Percentiles rank a stretch among this genome's conserved stretches.
phyloP scores from a whole-genome alignment of 37 sponge, comb jelly and placozoan species.

The Chondrosia reniformis region DNA sequence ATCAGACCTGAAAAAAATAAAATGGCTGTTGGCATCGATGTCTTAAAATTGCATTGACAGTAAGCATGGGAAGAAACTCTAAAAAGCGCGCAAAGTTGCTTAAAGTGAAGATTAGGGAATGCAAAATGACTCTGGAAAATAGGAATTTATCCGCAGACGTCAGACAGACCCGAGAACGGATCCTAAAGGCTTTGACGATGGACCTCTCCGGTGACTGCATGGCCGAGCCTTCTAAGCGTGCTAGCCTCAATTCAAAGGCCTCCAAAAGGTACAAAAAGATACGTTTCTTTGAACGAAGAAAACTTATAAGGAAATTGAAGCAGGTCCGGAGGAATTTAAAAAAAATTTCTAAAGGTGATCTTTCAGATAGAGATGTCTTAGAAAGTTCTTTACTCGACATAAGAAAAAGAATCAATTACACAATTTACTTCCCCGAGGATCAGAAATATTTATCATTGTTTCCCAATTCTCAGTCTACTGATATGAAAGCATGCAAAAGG shows the following conservation, averaged over 20 bases:
- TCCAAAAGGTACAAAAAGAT: constrained; percentile 10
- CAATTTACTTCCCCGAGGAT: constrained; percentile 2
- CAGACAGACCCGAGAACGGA: neutral
- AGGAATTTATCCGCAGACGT: neutral
- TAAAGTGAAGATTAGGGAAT: neutral
- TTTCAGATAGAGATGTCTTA: neutral
- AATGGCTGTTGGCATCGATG: neutral
- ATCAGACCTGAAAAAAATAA: too few relatives aligned
- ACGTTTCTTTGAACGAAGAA: constrained; percentile 13
- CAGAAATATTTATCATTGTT: constrained; percentile 9
- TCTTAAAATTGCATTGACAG: too few relatives aligned
- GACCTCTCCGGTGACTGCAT: neutral
- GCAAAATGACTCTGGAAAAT: neutral
- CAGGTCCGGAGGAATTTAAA: neutral
- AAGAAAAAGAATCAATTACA: constrained; percentile 6
- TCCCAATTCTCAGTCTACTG: neutral
- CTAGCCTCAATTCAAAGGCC: neutral
- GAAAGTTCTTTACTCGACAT: neutral
- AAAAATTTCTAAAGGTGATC: neutral
- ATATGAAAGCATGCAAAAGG: neutral
- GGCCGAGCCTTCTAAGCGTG: neutral
- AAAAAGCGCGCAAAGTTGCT: neutral
- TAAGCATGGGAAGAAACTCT: neutral
- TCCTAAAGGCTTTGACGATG: neutral
- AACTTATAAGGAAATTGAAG: neutral